Base-by-base conservation (phyloP, 2,888 invertebrate genomes). In the Diplazon laetatorius region DNA sequence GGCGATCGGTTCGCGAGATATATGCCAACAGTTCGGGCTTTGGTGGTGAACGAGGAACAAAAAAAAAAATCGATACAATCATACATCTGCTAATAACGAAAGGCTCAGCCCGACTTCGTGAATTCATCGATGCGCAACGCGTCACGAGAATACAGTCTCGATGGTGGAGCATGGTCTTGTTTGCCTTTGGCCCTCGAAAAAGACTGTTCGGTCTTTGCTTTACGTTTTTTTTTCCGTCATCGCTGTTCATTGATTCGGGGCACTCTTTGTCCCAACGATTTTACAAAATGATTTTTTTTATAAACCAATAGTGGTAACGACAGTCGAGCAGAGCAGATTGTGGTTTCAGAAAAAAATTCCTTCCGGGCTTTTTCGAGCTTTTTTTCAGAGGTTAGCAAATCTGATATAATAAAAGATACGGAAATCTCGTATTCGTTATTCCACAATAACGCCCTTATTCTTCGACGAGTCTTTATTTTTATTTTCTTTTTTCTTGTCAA, bases 31-130 rank as follows among this genome's bases (percentile, higher is more conserved):
- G 74, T 60, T 71, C 70, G 57, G 72, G 71, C 69, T 66, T 76
- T 50, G 72, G 79, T 59, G 73, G 71, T 77, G 59, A 60, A 57
- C 37, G 63, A 52, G 37, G n/a, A n/a, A n/a, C n/a, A n/a, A 55
- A 73, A 80, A 82, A 86, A 89, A 86, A 89, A 89, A 89, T 89
- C 90, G 89, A 89, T 89, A 87, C 87, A 89, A 89, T 89, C 88
- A 88, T 85, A 86, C 88, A 88, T 89, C 89, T 88, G 88, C 89
- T 90, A 89, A 89, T 89, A 90, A 90, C 86, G 87, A 88, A 86
- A 86, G 88, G 85, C 88, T 87, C 87, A 86, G 84, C 83, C 85
- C 83, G 87, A 86, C 84, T 82, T 85, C 84, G 82, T 84, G 81
- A 86, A 87, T 87, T 87, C 85, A 87, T 86, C 83, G 83, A 71